Evolutionary conservation across 30 jellyfish, hydroid and myxozoan species (phyloP), one percentile per base, ranked within the genome.

Genomic region (Hydractinia symbiolongicarpus): DNA sequence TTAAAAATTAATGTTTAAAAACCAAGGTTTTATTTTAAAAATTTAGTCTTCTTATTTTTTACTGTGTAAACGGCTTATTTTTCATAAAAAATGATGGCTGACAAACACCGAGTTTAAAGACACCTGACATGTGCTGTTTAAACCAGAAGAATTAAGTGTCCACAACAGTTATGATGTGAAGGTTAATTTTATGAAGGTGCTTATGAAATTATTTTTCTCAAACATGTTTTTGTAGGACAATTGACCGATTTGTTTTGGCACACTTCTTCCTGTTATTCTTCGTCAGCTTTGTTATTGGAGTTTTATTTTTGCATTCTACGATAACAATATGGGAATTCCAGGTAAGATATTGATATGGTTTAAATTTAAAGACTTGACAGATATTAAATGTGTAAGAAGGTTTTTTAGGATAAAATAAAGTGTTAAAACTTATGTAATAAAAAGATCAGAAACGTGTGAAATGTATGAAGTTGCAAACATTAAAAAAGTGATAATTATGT

Each of bases 231-330:
- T 73, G 7, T 66, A 88, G 96, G 82, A 79, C 87, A 15, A 88
- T 82, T 67, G 96, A 88, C 55, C 83, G 86, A 11, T 82, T 79
- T 66, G 85, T 88, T 44, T 86, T 88, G 77, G 93, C 93, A 6
- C 96, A 88, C 60, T 88, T 88, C 83, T 82, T 88, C 57, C 82
- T 88, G 76, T 82, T 88, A 79, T 88, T 88, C 73, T 89, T 86
- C 68, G 87, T 86, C 30, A 81, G 96, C 75, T 88, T 88, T 58
- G 77, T 88, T 53, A 82, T 88, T 73, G 96, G 96, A n/a, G 96
- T 88, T 40, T 78, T 88, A 20, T 82, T 88, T 72, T 80, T 88
- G 72, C 96, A 88, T 58, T 88, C 96, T n/a, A 73, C 96, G 13
- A 73, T 88, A 53, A 82, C 84, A 54, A 78, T 88, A 72, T 88